Conservation (phyloP, 1,140 invertebrate species). For the Achatina immaculata region DNA sequence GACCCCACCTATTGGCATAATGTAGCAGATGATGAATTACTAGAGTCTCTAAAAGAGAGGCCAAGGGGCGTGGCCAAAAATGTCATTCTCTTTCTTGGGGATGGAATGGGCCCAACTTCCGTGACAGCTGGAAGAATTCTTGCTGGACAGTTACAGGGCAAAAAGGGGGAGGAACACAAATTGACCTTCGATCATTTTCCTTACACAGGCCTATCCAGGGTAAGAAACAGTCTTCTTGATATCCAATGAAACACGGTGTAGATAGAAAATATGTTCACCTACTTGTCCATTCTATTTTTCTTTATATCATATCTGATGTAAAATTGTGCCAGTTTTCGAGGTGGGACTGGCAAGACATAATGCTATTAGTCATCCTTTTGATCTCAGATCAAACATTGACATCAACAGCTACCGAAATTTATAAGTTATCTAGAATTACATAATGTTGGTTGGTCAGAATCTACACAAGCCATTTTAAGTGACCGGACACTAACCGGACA, state of each 20-base stretch:
- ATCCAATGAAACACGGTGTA: no score
- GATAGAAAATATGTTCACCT: not conserved
- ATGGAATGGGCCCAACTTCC: constrained; percentile 93
- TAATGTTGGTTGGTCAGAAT: no score
- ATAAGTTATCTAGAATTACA: no score
- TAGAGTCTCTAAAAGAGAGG: not conserved
- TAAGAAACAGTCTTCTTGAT: constrained; percentile 58
- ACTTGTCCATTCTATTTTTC: no score
- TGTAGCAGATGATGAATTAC: not conserved
- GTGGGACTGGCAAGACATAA: not conserved
- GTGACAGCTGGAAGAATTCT: constrained; percentile 86
- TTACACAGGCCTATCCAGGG: constrained; percentile 80
- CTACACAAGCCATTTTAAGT: no score
- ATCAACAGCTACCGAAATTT: no score
- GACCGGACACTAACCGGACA: no score
- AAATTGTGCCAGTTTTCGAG: no score
- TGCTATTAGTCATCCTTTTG: not conserved
- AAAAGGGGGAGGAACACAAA: constrained; percentile 78
- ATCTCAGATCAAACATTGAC: no score
- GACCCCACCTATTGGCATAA: not conserved
- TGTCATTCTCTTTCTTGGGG: constrained; percentile 91
- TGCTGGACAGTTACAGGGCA: constrained; percentile 75
- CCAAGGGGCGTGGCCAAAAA: constrained; percentile 80
- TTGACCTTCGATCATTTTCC: constrained; percentile 84
- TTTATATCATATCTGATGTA: no score